Conservation (phyloP, 37 sponge, comb jelly and placozoan genomes). For the Chondrosia reniformis region DNA sequence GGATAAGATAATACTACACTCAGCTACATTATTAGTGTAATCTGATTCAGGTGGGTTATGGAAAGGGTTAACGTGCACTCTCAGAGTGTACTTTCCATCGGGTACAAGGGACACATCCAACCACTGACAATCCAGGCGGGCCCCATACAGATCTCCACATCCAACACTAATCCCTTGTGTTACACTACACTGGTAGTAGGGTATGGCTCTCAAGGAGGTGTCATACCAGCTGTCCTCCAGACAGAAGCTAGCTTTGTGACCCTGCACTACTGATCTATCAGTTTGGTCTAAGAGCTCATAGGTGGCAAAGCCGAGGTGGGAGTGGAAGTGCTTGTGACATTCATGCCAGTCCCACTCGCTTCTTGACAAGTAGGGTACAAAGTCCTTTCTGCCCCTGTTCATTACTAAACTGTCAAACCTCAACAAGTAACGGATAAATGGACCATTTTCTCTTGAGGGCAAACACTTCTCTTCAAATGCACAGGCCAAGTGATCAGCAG, state of each 20-base stretch:
- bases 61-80: slow-evolving; percentile 42
- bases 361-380: slow-evolving; percentile 18
- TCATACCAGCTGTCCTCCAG: slow-evolving; percentile 55
- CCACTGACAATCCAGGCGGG: slow-evolving; percentile 69
- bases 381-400: slow-evolving; percentile 51
- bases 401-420: slow-evolving; percentile 43
- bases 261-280: slow-evolving; percentile 34
- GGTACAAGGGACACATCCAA: slow-evolving; percentile 45
- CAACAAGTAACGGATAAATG: not conserved
- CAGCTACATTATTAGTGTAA: slow-evolving; percentile 52
- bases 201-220: not conserved
- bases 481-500: slow-evolving; percentile 10
- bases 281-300: slow-evolving; percentile 33
- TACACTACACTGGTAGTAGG: not conserved
- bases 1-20: slow-evolving; percentile 39
- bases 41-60: slow-evolving; percentile 28
- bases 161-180: slow-evolving; percentile 57
- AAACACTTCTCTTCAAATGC: slow-evolving; percentile 60
- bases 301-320: slow-evolving; percentile 45
- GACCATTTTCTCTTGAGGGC: not conserved
- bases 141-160: slow-evolving; percentile 54
- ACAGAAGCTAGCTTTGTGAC: slow-evolving; percentile 80
- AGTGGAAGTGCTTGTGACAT: slow-evolving; percentile 77
- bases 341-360: slow-evolving; percentile 51
- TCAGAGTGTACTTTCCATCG: slow-evolving; percentile 28